Percentiles rank a stretch among this genome's conserved stretches.
Conservation (phyloP, 2,888 invertebrate species). For the Phaedon cochleariae region DNA sequence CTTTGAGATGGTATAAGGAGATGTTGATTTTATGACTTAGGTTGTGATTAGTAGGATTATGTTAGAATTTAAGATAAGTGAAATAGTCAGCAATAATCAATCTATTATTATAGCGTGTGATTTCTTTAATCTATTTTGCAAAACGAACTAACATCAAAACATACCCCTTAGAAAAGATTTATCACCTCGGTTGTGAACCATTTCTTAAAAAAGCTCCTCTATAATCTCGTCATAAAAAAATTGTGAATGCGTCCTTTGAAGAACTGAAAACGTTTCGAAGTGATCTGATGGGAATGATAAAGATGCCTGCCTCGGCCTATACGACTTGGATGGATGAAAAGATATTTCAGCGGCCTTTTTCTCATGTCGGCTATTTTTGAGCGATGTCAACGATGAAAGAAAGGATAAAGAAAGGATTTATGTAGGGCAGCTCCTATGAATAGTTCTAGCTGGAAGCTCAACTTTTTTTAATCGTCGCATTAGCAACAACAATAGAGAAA, state of each 20-base stretch:
- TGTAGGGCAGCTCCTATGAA: neutral
- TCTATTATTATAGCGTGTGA: neutral
- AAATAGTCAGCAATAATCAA: too few species aligned
- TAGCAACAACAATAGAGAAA: neutral
- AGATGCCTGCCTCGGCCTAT: neutral
- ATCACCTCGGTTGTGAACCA: neutral
- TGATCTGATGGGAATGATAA: neutral
- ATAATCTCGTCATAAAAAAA: neutral
- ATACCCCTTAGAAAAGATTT: neutral
- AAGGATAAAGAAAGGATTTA: neutral
- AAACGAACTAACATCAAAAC: neutral
- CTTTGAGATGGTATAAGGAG: too few species aligned
- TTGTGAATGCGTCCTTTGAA: neutral
- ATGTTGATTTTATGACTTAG: too few species aligned
- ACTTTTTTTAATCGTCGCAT: neutral
- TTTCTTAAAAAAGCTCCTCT: neutral
- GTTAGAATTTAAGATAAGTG: too few species aligned
- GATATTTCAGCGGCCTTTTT: neutral
- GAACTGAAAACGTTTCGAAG: too few species aligned
- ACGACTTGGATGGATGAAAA: neutral
- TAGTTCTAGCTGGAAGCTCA: neutral
- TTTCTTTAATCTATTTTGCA: neutral
- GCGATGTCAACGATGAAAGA: neutral
- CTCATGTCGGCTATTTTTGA: neutral
- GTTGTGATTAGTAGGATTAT: too few species aligned